Evolutionary conservation across 1,140 invertebrate species (phyloP), one percentile per base, ranked within the genome.

Genomic region (Listronotus bonariensis): DNA sequence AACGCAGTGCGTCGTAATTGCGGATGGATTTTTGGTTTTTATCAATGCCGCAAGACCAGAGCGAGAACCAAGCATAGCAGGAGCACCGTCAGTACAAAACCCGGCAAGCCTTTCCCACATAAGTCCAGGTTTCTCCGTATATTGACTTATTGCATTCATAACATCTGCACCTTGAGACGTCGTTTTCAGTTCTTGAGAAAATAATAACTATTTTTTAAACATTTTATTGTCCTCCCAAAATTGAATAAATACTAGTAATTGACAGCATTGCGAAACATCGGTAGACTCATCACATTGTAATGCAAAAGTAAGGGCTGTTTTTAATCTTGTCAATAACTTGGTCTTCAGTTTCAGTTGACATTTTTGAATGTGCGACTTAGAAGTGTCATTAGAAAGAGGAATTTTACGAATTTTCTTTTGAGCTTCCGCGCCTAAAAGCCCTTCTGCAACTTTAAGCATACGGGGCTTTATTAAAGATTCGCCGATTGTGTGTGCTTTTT

Each of bases 321-420:
- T 68, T 71, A 34, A 58, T 60, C 48, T 43, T 69, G n/a, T 42
- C 17, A 59, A 71, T 12, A 26, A 67, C 11, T 56, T 67, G 57
- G 10, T 57, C 34, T 45, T 70, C 59, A 38, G 60, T 68, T 53
- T 70, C 61, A 31, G 48, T 57, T 52, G 59, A 54, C 36, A 65
- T 58, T 46, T 32, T 48, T 38, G n/a, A 61, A 64, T 68, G 40
- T 42, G 45, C 7, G 32, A 9, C 41, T 42, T 9, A 34, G n/a
- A 5, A 6, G 32, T 34, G 9, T 34, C 32, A 34, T 6, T 34
- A 6, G 32, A 34, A 6, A 34, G 32, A 6, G 9, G 32, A 34
- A n/a, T n/a, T n/a, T n/a, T n/a, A n/a, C n/a, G n/a, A n/a, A n/a
- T n/a, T n/a, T n/a, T n/a, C n/a, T n/a, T 6, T 34, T 6, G 5